These are phyloP conservation scores for Acanthosepion pharaonis DNA, from an alignment of 2,888 invertebrate species.

Conservation along the genomic window DNA sequence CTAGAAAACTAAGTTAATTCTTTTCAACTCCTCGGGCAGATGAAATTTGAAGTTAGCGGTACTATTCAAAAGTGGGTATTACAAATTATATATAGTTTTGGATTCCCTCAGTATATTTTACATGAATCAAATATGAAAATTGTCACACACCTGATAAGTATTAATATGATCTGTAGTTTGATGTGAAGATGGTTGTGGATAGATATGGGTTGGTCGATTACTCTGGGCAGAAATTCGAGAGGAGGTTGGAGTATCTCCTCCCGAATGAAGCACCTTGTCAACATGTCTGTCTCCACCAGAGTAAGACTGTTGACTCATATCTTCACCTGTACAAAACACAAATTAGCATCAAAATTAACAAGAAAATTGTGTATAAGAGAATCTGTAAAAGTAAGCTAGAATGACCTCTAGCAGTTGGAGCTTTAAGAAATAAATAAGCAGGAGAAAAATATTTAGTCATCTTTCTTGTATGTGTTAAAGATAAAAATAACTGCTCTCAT, in stretches of 20 bases:
- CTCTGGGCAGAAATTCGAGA: neutral
- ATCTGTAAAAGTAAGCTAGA: neutral
- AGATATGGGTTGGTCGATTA: constrained; percentile 42
- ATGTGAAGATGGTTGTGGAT: constrained; percentile 25
- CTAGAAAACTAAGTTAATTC: no score
- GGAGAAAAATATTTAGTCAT: no score
- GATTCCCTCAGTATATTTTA: no score
- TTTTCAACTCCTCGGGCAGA: no score
- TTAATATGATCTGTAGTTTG: constrained; percentile 42
- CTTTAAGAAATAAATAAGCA: neutral
- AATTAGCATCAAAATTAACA: neutral
- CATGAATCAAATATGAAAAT: no score
- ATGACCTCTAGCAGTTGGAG: neutral
- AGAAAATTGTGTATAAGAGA: neutral
- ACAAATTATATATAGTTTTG: no score
- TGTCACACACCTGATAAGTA: neutral
- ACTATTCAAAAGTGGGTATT: no score
- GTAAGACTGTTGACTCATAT: constrained; percentile 38
- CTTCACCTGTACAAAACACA: constrained; percentile 36
- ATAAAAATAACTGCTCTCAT: no score
- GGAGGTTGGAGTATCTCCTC: constrained; percentile 24
- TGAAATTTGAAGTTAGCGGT: no score
- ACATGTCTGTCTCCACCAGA: constrained; percentile 42
- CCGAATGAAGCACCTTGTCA: constrained; percentile 44
- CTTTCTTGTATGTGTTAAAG: no score